A percentile compares a stretch with the other conserved stretches of the same genome.
Evolutionary conservation across 2,888 invertebrate genomes (phyloP).

Genomic region (Hemistola chrysoprasaria): DNA sequence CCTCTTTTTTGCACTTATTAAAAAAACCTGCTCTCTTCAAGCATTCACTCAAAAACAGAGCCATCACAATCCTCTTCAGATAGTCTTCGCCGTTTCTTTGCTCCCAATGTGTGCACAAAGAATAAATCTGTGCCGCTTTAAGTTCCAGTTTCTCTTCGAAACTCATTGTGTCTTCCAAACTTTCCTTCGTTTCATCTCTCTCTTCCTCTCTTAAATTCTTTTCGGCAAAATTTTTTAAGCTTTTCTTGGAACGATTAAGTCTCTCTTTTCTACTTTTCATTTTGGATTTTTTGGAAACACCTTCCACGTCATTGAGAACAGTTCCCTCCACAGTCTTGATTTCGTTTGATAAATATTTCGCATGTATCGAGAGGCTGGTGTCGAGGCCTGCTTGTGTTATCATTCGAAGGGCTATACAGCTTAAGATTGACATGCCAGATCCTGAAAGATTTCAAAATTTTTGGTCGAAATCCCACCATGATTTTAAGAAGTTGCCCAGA

Average conservation of each 20-base stretch:
- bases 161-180: constrained; percentile 50
- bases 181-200: constrained; percentile 34
- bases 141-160: constrained; percentile 60
- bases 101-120: constrained; percentile 85
- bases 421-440: constrained; percentile 91
- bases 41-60: constrained; percentile 87
- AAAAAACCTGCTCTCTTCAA: constrained; percentile 87
- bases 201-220: constrained; percentile 53
- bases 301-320: constrained; percentile 64
- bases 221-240: constrained; percentile 50
- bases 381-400: constrained; percentile 86
- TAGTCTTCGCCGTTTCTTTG: constrained; percentile 85
- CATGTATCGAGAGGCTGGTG: constrained; percentile 69
- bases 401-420: constrained; percentile 88
- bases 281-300: constrained; percentile 61
- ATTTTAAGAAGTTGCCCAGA: too few species aligned
- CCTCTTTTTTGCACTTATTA: constrained; percentile 50
- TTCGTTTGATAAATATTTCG: constrained; percentile 59
- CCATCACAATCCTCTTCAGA: constrained; percentile 89
- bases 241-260: constrained; percentile 62
- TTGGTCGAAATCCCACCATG: too few species aligned
- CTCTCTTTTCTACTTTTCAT: constrained; percentile 69
- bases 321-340: constrained; percentile 56
- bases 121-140: constrained; percentile 77
- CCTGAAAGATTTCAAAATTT: constrained; percentile 54